Conservation (phyloP, 2,888 invertebrate species). For the Gerris lacustris region DNA sequence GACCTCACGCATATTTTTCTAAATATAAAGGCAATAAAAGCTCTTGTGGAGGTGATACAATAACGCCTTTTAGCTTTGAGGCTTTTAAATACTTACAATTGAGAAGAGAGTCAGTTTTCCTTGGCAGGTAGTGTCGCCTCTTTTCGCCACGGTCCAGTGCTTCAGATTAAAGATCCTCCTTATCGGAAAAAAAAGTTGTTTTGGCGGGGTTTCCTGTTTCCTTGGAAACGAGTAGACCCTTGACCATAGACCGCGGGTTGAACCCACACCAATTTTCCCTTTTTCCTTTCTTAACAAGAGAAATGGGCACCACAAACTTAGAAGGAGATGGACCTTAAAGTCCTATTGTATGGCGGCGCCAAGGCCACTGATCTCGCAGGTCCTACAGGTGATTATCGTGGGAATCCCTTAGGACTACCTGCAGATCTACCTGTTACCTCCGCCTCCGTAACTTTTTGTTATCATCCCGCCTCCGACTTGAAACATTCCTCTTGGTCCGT, state of each 20-base stretch:
- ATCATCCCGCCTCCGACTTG: neutral
- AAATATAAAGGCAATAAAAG: neutral
- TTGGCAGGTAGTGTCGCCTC: neutral
- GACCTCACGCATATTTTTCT: neutral
- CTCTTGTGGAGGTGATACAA: too few relatives aligned
- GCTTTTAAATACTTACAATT: neutral
- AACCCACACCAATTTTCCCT: neutral
- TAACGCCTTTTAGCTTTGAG: neutral
- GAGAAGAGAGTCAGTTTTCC: neutral
- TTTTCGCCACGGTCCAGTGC: neutral
- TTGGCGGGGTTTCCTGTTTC: neutral
- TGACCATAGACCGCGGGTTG: neutral
- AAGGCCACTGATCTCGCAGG: neutral
- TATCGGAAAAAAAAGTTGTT: neutral
- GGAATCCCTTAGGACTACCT: neutral
- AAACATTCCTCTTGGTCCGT: neutral
- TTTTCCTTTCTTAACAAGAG: neutral
- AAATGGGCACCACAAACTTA: conserved; percentile 2
- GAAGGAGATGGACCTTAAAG: neutral
- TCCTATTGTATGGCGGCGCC: neutral
- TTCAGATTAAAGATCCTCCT: neutral
- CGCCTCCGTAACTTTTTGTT: neutral
- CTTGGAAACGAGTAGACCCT: neutral
- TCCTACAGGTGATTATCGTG: conserved; percentile 1
- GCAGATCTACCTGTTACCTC: neutral